Evolutionary conservation across 2,888 invertebrate genomes (phyloP).

Genomic region (Argyresthia albistria): DNA sequence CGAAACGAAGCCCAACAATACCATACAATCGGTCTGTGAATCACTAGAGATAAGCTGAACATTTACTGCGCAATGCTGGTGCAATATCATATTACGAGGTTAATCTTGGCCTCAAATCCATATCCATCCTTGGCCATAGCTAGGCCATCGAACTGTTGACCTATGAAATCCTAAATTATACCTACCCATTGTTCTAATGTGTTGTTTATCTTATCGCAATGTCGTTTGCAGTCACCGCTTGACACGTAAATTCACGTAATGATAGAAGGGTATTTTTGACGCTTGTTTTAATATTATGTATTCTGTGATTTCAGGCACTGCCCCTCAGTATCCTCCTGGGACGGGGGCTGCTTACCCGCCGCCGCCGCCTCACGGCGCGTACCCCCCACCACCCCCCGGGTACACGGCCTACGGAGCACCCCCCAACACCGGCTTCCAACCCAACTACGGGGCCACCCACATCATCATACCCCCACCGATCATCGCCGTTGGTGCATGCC

Average conservation of each 20-base stretch:
- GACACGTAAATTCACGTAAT: too few relatives aligned
- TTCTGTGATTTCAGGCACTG: slow-evolving; percentile 21
- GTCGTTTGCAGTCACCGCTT: not conserved
- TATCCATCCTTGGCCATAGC: too few relatives aligned
- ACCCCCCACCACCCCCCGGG: slow-evolving; percentile 71
- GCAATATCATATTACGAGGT: too few relatives aligned
- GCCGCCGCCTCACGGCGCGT: slow-evolving; percentile 27
- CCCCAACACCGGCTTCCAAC: slow-evolving; percentile 58
- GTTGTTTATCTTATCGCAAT: not conserved
- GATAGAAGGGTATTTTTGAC: not conserved
- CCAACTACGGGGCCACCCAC: slow-evolving; percentile 74
- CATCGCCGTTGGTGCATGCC: slow-evolving; percentile 89
- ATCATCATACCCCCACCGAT: slow-evolving; percentile 82
- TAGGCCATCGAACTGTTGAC: too few relatives aligned
- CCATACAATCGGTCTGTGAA: slow-evolving; percentile 22
- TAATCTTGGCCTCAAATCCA: too few relatives aligned
- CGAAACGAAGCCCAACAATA: slow-evolving; percentile 17
- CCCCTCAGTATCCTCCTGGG: slow-evolving; percentile 14
- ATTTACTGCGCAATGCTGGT: slow-evolving; percentile 18
- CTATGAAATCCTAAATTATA: too few relatives aligned
- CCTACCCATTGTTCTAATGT: not conserved
- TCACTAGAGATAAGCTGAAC: slow-evolving; percentile 37
- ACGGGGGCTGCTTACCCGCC: slow-evolving; percentile 16
- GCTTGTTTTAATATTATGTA: not conserved
- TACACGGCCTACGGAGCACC: slow-evolving; percentile 52